A percentile compares a stretch with the other conserved stretches of the same genome.
Evolutionary conservation across 2,888 invertebrate species (phyloP).

Genomic region (Didymodactylos carnosus): DNA sequence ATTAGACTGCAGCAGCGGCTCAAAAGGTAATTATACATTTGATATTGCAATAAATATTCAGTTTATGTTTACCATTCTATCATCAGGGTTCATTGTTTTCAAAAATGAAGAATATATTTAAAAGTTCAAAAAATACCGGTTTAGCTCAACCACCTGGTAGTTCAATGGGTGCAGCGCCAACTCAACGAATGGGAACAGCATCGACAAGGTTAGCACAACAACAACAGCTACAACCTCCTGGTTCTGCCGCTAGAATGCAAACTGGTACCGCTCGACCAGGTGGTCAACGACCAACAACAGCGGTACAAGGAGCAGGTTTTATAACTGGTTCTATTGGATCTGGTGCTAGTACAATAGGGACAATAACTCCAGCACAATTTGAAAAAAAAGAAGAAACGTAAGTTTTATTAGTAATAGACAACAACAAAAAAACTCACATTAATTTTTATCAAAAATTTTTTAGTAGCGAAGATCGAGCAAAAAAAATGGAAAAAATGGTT

Average conservation of each 20-base stretch:
- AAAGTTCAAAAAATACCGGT: not conserved
- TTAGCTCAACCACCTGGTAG: not conserved
- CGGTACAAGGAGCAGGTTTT: slow-evolving; percentile 83
- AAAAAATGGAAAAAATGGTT: slow-evolving; percentile 65
- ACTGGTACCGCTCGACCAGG: slow-evolving; percentile 19
- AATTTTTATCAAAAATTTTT: slow-evolving; percentile 14
- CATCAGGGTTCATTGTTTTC: not conserved
- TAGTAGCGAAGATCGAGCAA: slow-evolving; percentile 75
- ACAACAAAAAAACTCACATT: not conserved
- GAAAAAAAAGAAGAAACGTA: slow-evolving; percentile 48
- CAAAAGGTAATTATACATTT: not conserved
- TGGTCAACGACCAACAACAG: slow-evolving; percentile 63
- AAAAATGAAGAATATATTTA: not conserved
- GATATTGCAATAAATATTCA: not conserved
- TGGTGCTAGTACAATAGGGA: slow-evolving; percentile 34
- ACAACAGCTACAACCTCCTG: slow-evolving; percentile 14
- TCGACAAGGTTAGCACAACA: not conserved
- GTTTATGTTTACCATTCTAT: not conserved
- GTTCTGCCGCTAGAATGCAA: slow-evolving; percentile 11
- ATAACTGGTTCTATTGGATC: slow-evolving; percentile 47
- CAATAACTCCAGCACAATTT: slow-evolving; percentile 40
- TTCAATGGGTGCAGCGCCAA: not conserved
- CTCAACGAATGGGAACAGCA: not conserved
- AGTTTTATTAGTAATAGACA: not conserved
- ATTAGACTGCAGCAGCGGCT: not conserved